Evolutionary conservation across 2,888 invertebrate species (phyloP).

Genomic region (Brachyopa scutellaris): DNA sequence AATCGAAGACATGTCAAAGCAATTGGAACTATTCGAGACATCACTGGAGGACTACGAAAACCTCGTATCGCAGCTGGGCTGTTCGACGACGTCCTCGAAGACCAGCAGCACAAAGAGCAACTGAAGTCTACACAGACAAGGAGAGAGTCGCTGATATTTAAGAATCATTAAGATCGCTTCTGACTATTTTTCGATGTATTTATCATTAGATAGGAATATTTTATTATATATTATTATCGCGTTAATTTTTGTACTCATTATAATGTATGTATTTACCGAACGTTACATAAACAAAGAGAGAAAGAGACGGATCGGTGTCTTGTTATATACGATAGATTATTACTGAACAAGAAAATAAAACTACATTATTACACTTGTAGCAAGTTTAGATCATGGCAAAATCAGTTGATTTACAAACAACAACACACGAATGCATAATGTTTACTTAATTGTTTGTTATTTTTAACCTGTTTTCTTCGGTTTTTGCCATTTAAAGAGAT

Average conservation of each 20-base stretch:
- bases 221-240: slow-evolving; percentile 48
- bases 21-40: slow-evolving; percentile 82
- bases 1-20: slow-evolving; percentile 80
- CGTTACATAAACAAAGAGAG: slow-evolving; percentile 33
- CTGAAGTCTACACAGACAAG: slow-evolving; percentile 33
- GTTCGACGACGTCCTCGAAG: slow-evolving; percentile 77
- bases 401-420: too few relatives aligned
- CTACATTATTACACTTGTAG: slow-evolving; percentile 15
- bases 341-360: slow-evolving; percentile 2
- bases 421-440: slow-evolving; percentile 20
- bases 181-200: slow-evolving; percentile 73
- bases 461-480: slow-evolving; percentile 44
- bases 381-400: neutral
- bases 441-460: slow-evolving; percentile 62
- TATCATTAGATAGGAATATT: slow-evolving; percentile 70
- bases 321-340: slow-evolving; percentile 35
- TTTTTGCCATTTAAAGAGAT: slow-evolving; percentile 40
- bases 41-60: slow-evolving; percentile 81
- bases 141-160: slow-evolving; percentile 71
- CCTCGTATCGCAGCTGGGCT: slow-evolving; percentile 80
- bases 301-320: slow-evolving; percentile 8
- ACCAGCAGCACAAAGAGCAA: slow-evolving; percentile 77
- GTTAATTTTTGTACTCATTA: slow-evolving; percentile 53
- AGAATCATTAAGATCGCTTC: slow-evolving; percentile 54
- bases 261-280: slow-evolving; percentile 42